These are phyloP conservation scores for Enoplosus armatus DNA, from an alignment of 2,797 vertebrate species.

Conservation along the genomic window DNA sequence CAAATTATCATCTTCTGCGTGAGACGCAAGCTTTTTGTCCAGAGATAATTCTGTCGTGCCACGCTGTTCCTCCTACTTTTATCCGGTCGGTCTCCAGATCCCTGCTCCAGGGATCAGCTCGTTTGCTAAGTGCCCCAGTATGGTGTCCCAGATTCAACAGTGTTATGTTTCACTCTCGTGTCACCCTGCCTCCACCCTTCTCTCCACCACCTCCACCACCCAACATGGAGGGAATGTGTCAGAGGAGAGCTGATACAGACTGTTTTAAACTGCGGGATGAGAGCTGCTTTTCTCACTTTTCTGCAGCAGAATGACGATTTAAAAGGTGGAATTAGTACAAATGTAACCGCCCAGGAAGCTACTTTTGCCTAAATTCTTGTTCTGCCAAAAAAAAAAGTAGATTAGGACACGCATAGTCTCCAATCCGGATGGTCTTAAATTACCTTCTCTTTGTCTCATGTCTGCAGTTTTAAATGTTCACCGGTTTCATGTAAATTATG, in stretches of 20 bases:
- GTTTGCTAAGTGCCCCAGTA: conserved; percentile 74
- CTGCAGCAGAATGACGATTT: conserved; percentile 5
- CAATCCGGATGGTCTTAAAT: neutral
- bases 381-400: conserved; percentile 6
- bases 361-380: neutral
- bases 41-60: conserved; percentile 60
- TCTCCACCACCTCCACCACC: conserved; percentile 21
- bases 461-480: neutral
- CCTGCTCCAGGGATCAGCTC: conserved; percentile 73
- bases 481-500: neutral
- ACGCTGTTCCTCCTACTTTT: conserved; percentile 64
- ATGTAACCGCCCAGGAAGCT: neutral
- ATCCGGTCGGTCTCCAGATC: conserved; percentile 70
- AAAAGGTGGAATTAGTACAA: neutral
- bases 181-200: conserved; percentile 51
- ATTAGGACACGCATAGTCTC: neutral
- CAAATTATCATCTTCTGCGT: conserved; percentile 57
- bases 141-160: conserved; percentile 78
- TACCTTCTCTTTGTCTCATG: neutral
- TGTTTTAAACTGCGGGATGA: conserved; percentile 7
- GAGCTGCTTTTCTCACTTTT: conserved; percentile 18
- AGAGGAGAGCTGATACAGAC: conserved; percentile 29
- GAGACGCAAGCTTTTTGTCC: conserved; percentile 57
- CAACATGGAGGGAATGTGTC: conserved; percentile 39
- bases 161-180: conserved; percentile 68